Evolutionary conservation across 2,113 vertebrate species (phyloP).

Genomic region (Benthochromis sp.): DNA sequence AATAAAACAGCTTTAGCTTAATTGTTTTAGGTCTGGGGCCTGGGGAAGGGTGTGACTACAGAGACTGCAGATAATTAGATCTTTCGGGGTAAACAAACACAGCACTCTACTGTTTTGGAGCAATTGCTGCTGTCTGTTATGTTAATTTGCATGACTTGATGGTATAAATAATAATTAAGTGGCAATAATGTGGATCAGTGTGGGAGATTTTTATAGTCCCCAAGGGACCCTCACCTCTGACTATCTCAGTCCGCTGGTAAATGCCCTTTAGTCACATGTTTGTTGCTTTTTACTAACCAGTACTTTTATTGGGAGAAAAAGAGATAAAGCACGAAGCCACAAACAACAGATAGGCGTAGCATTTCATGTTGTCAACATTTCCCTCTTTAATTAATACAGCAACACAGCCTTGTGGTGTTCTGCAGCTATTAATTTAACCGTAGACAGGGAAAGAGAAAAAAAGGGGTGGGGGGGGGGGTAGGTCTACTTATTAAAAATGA

Average conservation of each 20-base stretch:
- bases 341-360: not conserved
- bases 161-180: slow-evolving; percentile 43
- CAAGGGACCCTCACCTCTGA: not conserved
- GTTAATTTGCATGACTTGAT: slow-evolving; percentile 21
- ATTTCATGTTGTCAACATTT: not conserved
- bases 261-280: not conserved
- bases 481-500: not conserved
- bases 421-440: not conserved
- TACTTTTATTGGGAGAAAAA: not conserved
- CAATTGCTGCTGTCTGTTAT: slow-evolving; percentile 1
- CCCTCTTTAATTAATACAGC: not conserved
- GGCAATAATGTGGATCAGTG: slow-evolving; percentile 4
- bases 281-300: not conserved
- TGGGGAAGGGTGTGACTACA: not conserved
- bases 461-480: not conserved
- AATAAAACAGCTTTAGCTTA: slow-evolving; percentile 2
- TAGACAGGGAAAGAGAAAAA: not conserved
- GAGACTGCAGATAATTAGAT: slow-evolving; percentile 37
- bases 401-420: not conserved
- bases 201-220: not conserved
- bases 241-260: not conserved
- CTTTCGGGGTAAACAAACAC: slow-evolving; percentile 47
- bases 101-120: slow-evolving; percentile 10
- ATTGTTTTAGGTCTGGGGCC: not conserved
- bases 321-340: not conserved